Evolutionary conservation across 2,888 invertebrate genomes (phyloP).

Genomic region (Parnassius glacialis): DNA sequence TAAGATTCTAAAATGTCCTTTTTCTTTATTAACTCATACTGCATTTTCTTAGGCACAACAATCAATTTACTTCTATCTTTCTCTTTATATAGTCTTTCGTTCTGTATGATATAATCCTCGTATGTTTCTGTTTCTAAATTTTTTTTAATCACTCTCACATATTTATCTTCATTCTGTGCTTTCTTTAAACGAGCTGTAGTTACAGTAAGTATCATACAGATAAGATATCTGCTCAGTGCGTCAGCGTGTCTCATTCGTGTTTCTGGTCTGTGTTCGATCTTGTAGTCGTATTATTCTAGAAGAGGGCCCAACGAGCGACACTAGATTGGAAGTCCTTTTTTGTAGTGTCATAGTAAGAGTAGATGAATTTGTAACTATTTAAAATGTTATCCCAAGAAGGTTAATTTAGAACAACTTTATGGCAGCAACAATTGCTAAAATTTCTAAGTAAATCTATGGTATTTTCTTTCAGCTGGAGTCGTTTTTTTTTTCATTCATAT

Average conservation of each 20-base stretch:
- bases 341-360: conserved; percentile 34
- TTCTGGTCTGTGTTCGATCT: too few species aligned
- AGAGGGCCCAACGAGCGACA: conserved; percentile 35
- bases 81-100: too few species aligned
- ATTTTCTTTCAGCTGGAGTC: conserved; percentile 26
- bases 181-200: conserved; percentile 5
- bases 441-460: conserved; percentile 34
- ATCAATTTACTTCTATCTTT: conserved; percentile 13
- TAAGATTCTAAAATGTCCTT: not conserved
- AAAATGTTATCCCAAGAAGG: conserved; percentile 31
- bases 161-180: conserved; percentile 32
- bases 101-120: too few species aligned
- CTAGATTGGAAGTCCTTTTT: conserved; percentile 10
- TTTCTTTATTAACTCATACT: conserved; percentile 41
- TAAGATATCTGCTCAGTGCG: conserved; percentile 34
- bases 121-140: conserved; percentile 17
- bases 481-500: too few species aligned
- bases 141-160: conserved; percentile 4
- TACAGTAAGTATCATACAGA: conserved; percentile 24
- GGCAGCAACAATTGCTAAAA: conserved; percentile 30
- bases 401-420: conserved; percentile 19
- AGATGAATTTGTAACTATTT: conserved; percentile 24
- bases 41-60: conserved; percentile 34
- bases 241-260: too few species aligned
- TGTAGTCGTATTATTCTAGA: too few species aligned